Evolutionary conservation across 2,888 invertebrate species (phyloP).

Genomic region (Drosophila peninsularis): DNA sequence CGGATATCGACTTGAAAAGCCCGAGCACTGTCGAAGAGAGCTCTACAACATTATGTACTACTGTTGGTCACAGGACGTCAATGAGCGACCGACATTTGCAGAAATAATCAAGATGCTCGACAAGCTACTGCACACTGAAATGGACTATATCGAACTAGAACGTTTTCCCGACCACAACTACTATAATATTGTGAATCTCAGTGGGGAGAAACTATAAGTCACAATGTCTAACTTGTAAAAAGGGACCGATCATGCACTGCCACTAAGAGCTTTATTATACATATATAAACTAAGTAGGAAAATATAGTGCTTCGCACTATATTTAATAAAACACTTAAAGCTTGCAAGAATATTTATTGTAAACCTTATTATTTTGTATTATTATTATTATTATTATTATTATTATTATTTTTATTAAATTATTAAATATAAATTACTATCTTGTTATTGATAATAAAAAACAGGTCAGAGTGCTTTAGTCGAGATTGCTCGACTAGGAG

Average conservation of each 20-base stretch:
- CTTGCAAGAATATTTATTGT: slow-evolving; percentile 1
- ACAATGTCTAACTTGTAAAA: not conserved
- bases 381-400: not conserved
- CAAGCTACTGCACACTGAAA: slow-evolving; percentile 93
- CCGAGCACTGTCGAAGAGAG: slow-evolving; percentile 96
- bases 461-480: not conserved
- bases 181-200: slow-evolving; percentile 93
- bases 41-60: slow-evolving; percentile 97
- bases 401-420: not conserved
- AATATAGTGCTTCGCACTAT: slow-evolving; percentile 3
- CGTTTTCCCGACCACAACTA: slow-evolving; percentile 97
- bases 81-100: slow-evolving; percentile 92
- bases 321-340: not conserved
- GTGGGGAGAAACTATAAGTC: slow-evolving; percentile 90
- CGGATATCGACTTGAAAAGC: slow-evolving; percentile 95
- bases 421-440: not conserved
- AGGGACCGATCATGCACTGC: slow-evolving; percentile 49
- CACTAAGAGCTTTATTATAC: slow-evolving; percentile 74
- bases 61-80: slow-evolving; percentile 95
- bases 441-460: not conserved
- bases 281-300: slow-evolving; percentile 21
- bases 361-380: not conserved
- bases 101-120: slow-evolving; percentile 93
- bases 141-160: slow-evolving; percentile 96
- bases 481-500: no score